Evolutionary conservation across 2,888 invertebrate genomes (phyloP), one percentile per base, ranked within the genome.

Genomic region (Drosophila ochracea): DNA sequence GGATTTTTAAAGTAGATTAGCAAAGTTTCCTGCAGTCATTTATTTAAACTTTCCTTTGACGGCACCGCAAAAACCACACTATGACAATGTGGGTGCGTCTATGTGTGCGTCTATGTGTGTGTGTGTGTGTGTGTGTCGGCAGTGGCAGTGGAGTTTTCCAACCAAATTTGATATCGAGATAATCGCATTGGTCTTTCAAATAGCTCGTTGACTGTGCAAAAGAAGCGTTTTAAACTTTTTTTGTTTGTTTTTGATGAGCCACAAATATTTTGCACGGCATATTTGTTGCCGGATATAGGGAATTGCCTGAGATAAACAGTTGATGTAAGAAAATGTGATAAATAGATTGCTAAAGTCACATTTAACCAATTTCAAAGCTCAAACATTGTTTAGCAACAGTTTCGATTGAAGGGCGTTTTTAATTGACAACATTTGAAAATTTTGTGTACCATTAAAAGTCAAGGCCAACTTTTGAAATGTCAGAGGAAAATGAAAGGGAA

Each of bases 1-100:
- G 75, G 54, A 67, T 83, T 73, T 84, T 76, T 81, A 73, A 74
- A 75, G 84, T 69, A 90, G 91, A 86, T 86, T 90, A 86, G 73
- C 73, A 90, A 90, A 83, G 83, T 89, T 85, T 84, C 66, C 57
- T 59, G 61, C 78, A 78, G 71, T 88, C 86, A 80, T 88, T 85
- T 83, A 90, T 90, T 78, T 80, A 80, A 85, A 85, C 78, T 89
- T 85, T 88, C 31, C 65, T 60, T 66, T 73, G 68, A 65, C 41
- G 71, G 52, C 30, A 57, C 69, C 69, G 30, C 71, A 60, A 65
- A 71, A 61, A n/a, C 63, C 63, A 58, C 80, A 47, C 47, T 47
- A 47, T 47, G 47, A 47, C 25, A 25, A 47, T 47, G 25, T 25
- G 47, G 25, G 47, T 47, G 25, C 4, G 16, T 25, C 9, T 9